Evolutionary conservation across 2,113 vertebrate genomes (phyloP).

Genomic region (Myiozetetes cayanensis): DNA sequence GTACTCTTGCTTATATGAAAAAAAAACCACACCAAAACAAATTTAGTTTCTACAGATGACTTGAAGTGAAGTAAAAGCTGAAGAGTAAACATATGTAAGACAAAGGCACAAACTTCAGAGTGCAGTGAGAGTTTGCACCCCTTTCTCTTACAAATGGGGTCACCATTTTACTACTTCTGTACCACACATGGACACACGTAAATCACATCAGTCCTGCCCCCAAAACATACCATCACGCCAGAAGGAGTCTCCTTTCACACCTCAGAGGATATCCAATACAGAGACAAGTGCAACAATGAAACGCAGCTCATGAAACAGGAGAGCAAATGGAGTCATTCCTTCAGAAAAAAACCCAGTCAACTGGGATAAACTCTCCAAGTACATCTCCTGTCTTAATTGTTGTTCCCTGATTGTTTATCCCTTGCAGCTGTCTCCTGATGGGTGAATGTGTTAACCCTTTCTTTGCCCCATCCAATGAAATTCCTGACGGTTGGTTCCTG

Average conservation of each 20-base stretch:
- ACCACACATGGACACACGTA: not conserved
- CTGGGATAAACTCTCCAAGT: not conserved
- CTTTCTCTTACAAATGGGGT: not conserved
- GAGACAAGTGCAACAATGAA: not conserved
- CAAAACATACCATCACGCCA: not conserved
- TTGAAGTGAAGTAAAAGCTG: not conserved
- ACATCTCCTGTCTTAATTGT: not conserved
- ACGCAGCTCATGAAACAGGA: not conserved
- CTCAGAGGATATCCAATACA: not conserved
- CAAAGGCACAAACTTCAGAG: not conserved
- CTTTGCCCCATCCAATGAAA: not conserved
- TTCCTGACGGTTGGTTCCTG: not conserved
- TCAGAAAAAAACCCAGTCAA: rapidly evolving
- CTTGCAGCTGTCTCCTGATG: not conserved
- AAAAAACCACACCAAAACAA: too few species aligned
- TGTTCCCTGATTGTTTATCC: not conserved
- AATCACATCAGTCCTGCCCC: not conserved
- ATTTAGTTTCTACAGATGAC: not conserved
- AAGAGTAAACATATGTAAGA: not conserved
- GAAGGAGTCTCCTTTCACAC: not conserved
- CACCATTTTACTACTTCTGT: not conserved
- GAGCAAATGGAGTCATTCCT: not conserved
- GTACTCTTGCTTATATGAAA: not conserved
- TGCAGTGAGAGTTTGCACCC: not conserved
- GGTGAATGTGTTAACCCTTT: not conserved